Percentiles rank a stretch among this genome's conserved stretches.
Conservation (phyloP, 2,888 invertebrate species). For the Epinotia demarniana region DNA sequence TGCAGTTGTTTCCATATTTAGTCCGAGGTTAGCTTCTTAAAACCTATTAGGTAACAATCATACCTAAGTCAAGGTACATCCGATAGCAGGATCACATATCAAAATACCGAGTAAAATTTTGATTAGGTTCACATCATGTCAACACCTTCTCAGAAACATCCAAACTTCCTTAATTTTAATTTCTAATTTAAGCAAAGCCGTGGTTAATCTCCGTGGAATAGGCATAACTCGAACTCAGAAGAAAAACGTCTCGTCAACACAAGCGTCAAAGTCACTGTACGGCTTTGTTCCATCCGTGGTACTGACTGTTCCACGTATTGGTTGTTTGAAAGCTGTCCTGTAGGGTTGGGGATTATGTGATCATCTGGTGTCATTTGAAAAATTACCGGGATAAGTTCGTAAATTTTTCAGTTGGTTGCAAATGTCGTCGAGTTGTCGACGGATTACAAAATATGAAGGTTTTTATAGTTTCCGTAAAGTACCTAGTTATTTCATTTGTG, state of each 20-base stretch:
- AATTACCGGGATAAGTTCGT: neutral
- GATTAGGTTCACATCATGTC: conserved; percentile 6
- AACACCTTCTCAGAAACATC: conserved; percentile 15
- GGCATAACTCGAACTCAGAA: neutral
- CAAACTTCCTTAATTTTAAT: conserved; percentile 7
- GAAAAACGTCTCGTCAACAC: neutral
- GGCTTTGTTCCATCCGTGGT: neutral
- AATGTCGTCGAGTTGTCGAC: neutral
- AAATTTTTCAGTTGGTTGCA: neutral
- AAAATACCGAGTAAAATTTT: neutral
- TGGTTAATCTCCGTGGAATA: conserved; percentile 20
- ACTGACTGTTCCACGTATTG: neutral
- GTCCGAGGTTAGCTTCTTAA: no score
- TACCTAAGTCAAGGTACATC: neutral
- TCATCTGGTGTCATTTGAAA: conserved; percentile 7
- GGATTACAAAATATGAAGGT: neutral
- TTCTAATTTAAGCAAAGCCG: neutral
- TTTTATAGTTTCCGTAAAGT: no score
- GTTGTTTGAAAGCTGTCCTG: conserved; percentile 34
- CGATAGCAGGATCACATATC: neutral
- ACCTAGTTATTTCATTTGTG: no score
- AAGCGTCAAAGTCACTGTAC: neutral
- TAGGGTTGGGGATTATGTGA: conserved; percentile 18
- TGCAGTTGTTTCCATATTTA: no score
- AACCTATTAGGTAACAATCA: no score